phyloP scores from a whole-genome alignment of 2,113 vertebrate species.

The Corythornis cristatus region DNA sequence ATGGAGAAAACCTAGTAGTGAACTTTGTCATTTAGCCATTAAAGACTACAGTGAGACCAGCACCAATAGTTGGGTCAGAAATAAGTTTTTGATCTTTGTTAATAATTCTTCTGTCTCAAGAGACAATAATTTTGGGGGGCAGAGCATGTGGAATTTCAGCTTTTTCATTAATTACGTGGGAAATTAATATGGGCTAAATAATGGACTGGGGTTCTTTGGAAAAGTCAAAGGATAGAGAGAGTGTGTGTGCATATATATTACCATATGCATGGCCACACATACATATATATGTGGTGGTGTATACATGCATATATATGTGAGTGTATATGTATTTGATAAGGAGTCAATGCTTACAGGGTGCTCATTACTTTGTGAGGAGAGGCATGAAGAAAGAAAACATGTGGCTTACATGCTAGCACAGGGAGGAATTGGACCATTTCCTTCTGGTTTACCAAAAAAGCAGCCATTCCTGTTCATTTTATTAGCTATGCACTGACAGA shows the following conservation, averaged over 20 bases:
- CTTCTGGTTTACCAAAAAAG: neutral
- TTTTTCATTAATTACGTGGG: neutral
- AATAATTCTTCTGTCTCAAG: neutral
- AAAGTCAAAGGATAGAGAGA: neutral
- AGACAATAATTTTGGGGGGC: rapidly evolving
- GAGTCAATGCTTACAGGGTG: neutral
- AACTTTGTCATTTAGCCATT: neutral
- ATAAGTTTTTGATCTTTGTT: neutral
- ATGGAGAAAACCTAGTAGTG: neutral
- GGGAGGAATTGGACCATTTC: neutral
- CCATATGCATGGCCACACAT: neutral
- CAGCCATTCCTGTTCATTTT: neutral
- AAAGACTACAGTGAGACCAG: neutral
- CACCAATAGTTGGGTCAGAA: neutral
- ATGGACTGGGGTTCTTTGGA: neutral
- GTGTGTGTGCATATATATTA: neutral
- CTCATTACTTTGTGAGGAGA: neutral
- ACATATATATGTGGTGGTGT: neutral
- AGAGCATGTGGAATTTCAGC: neutral
- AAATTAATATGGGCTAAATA: neutral
- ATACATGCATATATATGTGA: rapidly evolving
- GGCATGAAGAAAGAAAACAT: neutral
- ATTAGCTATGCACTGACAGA: neutral
- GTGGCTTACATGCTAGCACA: neutral
- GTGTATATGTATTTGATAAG: rapidly evolving